phyloP scores from a whole-genome alignment of 2,113 vertebrate species.

The Tragelaphus scriptus region DNA sequence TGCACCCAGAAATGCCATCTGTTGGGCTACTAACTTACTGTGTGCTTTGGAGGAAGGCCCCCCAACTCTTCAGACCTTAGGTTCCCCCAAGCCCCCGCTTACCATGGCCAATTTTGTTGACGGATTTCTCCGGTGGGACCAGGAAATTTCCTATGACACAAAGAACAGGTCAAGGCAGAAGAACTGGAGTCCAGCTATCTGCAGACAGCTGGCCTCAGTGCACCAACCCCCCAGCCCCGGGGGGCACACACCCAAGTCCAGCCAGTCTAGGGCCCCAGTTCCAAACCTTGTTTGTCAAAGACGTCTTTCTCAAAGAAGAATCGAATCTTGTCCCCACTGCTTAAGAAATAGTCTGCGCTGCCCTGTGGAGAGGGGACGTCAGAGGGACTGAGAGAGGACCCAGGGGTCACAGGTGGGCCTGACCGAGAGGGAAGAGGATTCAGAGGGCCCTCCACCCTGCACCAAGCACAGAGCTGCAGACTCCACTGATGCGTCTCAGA shows the following conservation, averaged over 20 bases:
- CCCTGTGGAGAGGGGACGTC: constrained; percentile 80
- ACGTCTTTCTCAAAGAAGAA: constrained; percentile 98
- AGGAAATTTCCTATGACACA: constrained; percentile 87
- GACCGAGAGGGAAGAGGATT: not conserved
- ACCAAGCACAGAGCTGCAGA: not conserved
- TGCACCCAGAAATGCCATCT: not conserved
- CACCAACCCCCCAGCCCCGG: not conserved
- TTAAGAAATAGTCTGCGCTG: constrained; percentile 93
- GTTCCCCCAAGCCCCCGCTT: constrained; percentile 34
- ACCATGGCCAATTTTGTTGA: constrained; percentile 98
- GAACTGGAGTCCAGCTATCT: not conserved
- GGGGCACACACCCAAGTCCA: accelerated
- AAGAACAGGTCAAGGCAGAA: not conserved
- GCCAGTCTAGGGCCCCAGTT: not conserved
- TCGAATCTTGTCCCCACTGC: constrained; percentile 94
- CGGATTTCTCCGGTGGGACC: constrained; percentile 85
- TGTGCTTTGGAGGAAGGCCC: not conserved
- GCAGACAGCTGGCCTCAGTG: not conserved
- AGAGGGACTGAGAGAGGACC: not conserved
- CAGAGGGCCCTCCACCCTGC: not conserved
- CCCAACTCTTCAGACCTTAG: not conserved
- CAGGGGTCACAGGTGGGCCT: not conserved
- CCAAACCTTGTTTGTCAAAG: constrained; percentile 89
- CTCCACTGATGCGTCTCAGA: not conserved
- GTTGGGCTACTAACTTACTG: not conserved